phyloP scores from a whole-genome alignment of 2,113 vertebrate species.

The Corythornis madagascariensis region DNA sequence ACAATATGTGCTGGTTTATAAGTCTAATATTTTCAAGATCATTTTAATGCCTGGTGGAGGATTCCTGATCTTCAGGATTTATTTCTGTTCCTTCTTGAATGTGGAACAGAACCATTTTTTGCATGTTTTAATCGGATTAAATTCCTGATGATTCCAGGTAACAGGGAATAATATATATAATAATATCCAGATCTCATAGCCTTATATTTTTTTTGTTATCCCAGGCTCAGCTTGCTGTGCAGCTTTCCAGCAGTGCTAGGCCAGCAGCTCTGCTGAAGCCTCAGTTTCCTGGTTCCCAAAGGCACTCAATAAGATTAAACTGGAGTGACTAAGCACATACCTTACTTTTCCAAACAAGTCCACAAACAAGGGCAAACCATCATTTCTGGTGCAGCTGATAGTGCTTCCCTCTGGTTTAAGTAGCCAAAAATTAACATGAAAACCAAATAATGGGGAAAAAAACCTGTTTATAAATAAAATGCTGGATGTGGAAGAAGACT shows the following conservation, averaged over 20 bases:
- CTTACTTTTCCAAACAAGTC: background rate
- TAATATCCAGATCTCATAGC: rapidly evolving
- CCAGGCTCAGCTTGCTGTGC: background rate
- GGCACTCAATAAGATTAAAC: slow-evolving; percentile 47
- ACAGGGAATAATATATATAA: background rate
- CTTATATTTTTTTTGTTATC: background rate
- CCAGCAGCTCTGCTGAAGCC: slow-evolving; percentile 13
- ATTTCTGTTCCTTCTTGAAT: background rate
- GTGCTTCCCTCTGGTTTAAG: background rate
- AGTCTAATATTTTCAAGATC: background rate
- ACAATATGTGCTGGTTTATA: background rate
- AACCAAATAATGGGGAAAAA: background rate
- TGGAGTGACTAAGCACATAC: slow-evolving; percentile 43
- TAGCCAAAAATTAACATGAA: background rate
- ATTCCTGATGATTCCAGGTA: background rate
- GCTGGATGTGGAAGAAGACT: background rate
- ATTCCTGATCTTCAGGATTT: background rate
- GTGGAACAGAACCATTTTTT: background rate
- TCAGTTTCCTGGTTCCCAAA: slow-evolving; percentile 20
- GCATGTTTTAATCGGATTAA: background rate
- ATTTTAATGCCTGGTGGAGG: background rate
- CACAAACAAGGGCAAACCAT: background rate
- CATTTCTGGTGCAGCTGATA: background rate
- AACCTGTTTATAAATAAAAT: background rate
- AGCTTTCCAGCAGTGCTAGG: background rate